A percentile compares a stretch with the other conserved stretches of the same genome.
phyloP scores from a whole-genome alignment of 2,797 vertebrate species.

The Tenualosa thibaudeaui region DNA sequence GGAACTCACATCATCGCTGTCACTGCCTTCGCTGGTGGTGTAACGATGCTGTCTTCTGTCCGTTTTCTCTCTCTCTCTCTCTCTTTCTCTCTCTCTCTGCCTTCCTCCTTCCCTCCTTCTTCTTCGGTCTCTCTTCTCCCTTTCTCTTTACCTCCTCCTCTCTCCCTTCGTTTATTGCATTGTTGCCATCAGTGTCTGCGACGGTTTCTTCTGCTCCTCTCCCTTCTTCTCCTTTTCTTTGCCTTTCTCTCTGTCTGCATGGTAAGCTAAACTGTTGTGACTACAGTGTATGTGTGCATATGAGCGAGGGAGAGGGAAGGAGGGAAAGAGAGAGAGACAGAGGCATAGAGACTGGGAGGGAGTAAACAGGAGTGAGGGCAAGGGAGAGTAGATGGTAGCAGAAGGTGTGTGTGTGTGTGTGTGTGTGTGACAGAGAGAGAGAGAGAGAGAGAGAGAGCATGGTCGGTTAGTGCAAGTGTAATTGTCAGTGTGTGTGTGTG shows the following conservation, averaged over 20 bases:
- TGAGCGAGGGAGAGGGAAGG: slow-evolving; percentile 31
- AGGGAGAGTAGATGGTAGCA: slow-evolving; percentile 35
- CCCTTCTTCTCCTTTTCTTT: slow-evolving; percentile 38
- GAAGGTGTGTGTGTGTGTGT: slow-evolving; percentile 43
- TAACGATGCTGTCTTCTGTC: slow-evolving; percentile 64
- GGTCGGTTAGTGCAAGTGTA: slow-evolving; percentile 9
- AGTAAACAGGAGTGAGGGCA: slow-evolving; percentile 1
- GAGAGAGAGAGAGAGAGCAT: too few relatives aligned
- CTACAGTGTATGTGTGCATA: slow-evolving; percentile 55
- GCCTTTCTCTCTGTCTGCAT: slow-evolving; percentile 49
- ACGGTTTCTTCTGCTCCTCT: slow-evolving; percentile 28
- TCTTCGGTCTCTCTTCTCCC: slow-evolving; percentile 35
- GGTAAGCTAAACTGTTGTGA: slow-evolving; percentile 59
- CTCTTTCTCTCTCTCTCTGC: slow-evolving; percentile 35
- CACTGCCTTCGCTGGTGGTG: slow-evolving; percentile 65
- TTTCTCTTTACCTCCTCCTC: slow-evolving; percentile 45
- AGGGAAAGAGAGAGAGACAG: slow-evolving; percentile 35
- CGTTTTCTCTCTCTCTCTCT: slow-evolving; percentile 57
- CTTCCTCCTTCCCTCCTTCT: slow-evolving; percentile 28
- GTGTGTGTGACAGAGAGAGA: slow-evolving; percentile 41
- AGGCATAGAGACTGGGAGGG: slow-evolving; percentile 29
- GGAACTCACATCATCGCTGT: slow-evolving; percentile 81
- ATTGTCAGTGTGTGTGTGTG: slow-evolving; percentile 17
- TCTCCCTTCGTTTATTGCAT: slow-evolving; percentile 44
- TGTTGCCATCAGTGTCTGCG: slow-evolving; percentile 50